phyloP scores from a whole-genome alignment of 2,113 vertebrate genomes.

The Pterocles orientalis region DNA sequence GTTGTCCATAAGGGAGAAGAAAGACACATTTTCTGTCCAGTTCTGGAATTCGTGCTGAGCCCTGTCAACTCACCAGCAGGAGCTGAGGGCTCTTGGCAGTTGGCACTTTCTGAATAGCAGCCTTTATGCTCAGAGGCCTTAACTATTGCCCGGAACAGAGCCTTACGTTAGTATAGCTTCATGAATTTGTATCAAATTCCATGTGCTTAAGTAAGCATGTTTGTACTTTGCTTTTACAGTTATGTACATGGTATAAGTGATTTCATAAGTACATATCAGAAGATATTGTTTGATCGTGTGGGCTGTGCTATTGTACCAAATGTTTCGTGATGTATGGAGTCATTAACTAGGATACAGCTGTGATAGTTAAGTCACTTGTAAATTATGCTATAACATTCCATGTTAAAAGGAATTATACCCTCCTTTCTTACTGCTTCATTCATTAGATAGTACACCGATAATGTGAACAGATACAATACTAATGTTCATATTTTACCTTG shows the following conservation, averaged over 20 bases:
- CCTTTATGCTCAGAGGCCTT: constrained; percentile 5
- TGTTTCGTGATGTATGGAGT: neutral
- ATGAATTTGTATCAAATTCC: neutral
- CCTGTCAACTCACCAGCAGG: neutral
- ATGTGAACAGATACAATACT: neutral
- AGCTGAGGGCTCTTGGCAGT: constrained; percentile 12
- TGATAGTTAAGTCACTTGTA: neutral
- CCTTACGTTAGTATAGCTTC: neutral
- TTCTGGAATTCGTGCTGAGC: neutral
- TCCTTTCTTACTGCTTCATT: neutral
- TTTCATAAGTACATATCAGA: neutral
- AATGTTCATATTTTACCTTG: neutral
- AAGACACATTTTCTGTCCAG: neutral
- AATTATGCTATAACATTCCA: neutral
- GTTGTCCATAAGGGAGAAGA: neutral
- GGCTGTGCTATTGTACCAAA: neutral
- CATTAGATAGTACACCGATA: fast-evolving
- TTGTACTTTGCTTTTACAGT: neutral
- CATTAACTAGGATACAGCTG: neutral
- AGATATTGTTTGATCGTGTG: neutral
- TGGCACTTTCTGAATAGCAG: constrained; percentile 35
- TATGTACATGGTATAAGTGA: neutral
- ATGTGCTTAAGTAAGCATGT: neutral
- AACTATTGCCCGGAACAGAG: neutral
- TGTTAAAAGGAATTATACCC: neutral